Conservation (phyloP, 1,140 invertebrate species). For the Drosophila azteca region DNA sequence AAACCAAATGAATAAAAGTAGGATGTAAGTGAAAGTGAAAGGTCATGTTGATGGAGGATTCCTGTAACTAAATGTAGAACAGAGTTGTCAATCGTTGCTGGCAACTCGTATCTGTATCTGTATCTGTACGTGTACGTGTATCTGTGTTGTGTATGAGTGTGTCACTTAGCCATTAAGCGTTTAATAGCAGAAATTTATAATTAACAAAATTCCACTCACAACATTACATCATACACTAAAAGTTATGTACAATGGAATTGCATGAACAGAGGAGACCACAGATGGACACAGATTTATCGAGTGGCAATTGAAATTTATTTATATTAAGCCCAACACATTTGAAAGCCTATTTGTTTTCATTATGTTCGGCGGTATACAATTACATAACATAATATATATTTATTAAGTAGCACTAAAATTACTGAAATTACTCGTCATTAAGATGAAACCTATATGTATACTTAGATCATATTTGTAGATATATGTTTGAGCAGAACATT, state of each 20-base stretch:
- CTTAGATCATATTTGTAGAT: not conserved
- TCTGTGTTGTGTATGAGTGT: not conserved
- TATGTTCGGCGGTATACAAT: not conserved
- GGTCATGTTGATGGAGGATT: slow-evolving; percentile 13
- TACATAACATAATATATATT: not conserved
- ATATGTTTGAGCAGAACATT: not conserved
- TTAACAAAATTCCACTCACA: slow-evolving; percentile 6
- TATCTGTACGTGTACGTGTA: not conserved
- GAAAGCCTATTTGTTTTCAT: slow-evolving; percentile 7
- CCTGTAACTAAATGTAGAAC: slow-evolving; percentile 22
- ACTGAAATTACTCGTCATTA: slow-evolving; percentile 1
- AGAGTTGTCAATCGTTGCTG: not conserved
- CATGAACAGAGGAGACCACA: slow-evolving; percentile 9
- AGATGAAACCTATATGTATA: no score
- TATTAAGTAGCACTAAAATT: not conserved
- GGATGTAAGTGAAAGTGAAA: slow-evolving; percentile 10
- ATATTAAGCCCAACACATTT: slow-evolving; percentile 11
- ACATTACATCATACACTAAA: no score
- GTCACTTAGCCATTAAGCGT: slow-evolving; percentile 26
- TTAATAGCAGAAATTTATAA: slow-evolving; percentile 24
- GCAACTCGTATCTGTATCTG: not conserved
- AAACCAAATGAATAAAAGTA: slow-evolving; percentile 17
- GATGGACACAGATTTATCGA: slow-evolving; percentile 1
- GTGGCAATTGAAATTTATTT: not conserved
- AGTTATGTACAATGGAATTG: slow-evolving; percentile 3